Conservation (phyloP, 2,888 invertebrate genomes). For the Troilus luridus region DNA sequence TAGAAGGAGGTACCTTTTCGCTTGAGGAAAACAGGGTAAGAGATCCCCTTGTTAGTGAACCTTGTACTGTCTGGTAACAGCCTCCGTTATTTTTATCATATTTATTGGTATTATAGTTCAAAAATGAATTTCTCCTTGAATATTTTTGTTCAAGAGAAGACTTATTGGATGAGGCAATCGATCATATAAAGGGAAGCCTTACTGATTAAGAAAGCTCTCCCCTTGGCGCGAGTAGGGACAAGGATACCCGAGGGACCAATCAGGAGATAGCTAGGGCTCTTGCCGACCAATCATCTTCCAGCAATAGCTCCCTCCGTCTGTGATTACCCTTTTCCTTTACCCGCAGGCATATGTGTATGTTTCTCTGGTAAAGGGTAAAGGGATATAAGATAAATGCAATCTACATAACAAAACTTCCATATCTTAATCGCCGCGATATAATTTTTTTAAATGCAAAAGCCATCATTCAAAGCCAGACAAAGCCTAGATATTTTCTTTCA, state of each 20-base stretch:
- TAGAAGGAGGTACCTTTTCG: not conserved
- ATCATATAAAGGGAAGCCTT: not conserved
- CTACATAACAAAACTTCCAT: not conserved
- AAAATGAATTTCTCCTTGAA: not conserved
- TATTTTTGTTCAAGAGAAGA: not conserved
- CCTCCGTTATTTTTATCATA: not conserved
- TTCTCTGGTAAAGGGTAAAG: not conserved
- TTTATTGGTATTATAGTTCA: not conserved
- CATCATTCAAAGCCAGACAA: too few relatives aligned
- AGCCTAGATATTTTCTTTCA: too few relatives aligned
- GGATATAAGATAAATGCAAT: not conserved
- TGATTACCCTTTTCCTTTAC: not conserved
- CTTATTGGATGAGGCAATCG: not conserved
- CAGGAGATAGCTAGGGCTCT: not conserved
- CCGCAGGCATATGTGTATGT: not conserved
- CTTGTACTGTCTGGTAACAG: not conserved
- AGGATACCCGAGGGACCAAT: constrained; percentile 17
- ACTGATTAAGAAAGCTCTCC: not conserved
- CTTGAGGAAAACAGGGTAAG: not conserved
- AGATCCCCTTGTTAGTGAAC: not conserved
- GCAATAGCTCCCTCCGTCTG: not conserved
- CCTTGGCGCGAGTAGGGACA: not conserved
- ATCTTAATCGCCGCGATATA: too few relatives aligned
- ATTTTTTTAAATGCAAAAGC: too few relatives aligned
- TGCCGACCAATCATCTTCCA: constrained; percentile 10